Evolutionary conservation across 2,888 invertebrate genomes (phyloP).

Genomic region (Heliconius erato): DNA sequence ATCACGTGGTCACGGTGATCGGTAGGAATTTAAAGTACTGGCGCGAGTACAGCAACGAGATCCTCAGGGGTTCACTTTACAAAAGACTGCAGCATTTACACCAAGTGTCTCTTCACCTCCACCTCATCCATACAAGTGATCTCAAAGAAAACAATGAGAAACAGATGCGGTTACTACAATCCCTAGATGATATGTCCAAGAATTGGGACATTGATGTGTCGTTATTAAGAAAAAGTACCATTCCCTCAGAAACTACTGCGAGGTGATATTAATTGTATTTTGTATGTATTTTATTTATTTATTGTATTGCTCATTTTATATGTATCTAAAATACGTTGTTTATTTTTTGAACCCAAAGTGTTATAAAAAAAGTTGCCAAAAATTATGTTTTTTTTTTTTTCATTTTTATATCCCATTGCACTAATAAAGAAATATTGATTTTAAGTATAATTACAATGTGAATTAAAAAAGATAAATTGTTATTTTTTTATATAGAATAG

Average conservation of each 20-base stretch:
- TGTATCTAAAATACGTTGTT: slow-evolving; percentile 70
- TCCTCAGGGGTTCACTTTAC: slow-evolving; percentile 70
- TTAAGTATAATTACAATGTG: too few relatives aligned
- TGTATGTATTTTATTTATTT: slow-evolving; percentile 85
- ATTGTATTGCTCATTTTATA: slow-evolving; percentile 77
- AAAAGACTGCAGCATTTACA: slow-evolving; percentile 76
- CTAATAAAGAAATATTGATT: not conserved
- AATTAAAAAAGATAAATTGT: too few relatives aligned
- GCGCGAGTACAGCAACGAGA: slow-evolving; percentile 71
- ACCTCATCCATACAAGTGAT: slow-evolving; percentile 71
- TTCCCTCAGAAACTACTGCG: slow-evolving; percentile 52
- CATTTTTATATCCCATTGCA: slow-evolving; percentile 1
- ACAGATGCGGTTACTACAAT: slow-evolving; percentile 62
- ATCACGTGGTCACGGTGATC: slow-evolving; percentile 81
- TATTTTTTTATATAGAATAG: too few relatives aligned
- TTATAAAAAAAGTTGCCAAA: slow-evolving; percentile 72
- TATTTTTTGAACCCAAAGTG: slow-evolving; percentile 72
- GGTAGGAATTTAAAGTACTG: slow-evolving; percentile 84
- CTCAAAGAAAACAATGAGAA: slow-evolving; percentile 64
- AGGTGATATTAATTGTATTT: slow-evolving; percentile 63
- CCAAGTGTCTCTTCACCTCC: slow-evolving; percentile 71
- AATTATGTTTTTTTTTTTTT: slow-evolving; percentile 50
- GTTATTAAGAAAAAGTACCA: slow-evolving; percentile 66
- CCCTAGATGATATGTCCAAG: slow-evolving; percentile 66
- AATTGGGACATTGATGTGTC: slow-evolving; percentile 72